phyloP scores from a whole-genome alignment of 1,140 invertebrate genomes.

The Riptortus pedestris region DNA sequence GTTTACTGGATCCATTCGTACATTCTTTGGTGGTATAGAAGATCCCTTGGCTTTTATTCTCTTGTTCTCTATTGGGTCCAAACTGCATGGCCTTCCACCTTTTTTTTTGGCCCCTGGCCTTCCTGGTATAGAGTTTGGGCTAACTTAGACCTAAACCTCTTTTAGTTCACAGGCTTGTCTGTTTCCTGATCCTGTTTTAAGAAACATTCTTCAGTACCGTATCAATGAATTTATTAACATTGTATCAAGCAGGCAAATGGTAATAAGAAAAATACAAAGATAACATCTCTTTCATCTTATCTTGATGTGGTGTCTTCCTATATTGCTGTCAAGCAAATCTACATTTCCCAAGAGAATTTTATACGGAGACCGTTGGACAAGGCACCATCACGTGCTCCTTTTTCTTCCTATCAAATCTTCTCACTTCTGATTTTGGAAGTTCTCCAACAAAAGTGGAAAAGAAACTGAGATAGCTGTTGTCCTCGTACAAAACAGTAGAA shows the following conservation, averaged over 20 bases:
- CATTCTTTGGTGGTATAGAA: neutral
- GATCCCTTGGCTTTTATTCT: neutral
- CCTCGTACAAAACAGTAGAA: too few species aligned
- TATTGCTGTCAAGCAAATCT: too few species aligned
- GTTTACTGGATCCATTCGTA: neutral
- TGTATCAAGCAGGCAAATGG: neutral
- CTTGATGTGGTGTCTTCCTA: too few species aligned
- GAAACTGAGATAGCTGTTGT: too few species aligned
- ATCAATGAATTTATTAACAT: neutral
- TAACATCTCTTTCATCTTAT: too few species aligned
- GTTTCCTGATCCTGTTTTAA: neutral
- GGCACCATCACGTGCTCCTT: too few species aligned
- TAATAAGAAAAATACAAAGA: too few species aligned
- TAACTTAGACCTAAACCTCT: neutral
- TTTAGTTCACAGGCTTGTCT: neutral
- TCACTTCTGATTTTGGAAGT: neutral
- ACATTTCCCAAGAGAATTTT: too few species aligned
- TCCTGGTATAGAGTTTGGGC: neutral
- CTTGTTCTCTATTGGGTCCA: too few species aligned
- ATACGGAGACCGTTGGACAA: too few species aligned
- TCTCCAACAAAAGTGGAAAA: too few species aligned
- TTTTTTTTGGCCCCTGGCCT: neutral
- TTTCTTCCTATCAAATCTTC: neutral
- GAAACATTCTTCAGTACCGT: neutral
- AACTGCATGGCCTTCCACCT: neutral